Conservation (phyloP, 2,113 vertebrate species). For the Anguilla japonica region DNA sequence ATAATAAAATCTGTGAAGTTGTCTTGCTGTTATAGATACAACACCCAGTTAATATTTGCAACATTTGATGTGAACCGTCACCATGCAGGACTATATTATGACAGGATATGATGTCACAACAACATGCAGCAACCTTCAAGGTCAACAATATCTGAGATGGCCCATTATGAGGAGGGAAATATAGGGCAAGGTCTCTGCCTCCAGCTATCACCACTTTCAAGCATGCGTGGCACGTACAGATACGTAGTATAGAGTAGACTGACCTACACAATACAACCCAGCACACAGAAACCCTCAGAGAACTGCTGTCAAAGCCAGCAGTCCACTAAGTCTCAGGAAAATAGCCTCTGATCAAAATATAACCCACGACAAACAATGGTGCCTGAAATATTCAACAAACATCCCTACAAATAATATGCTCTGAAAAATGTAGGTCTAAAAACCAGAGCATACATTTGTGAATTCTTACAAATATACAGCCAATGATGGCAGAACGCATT, state of each 20-base stretch:
- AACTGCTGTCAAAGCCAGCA: background rate
- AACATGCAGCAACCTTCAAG: conserved; percentile 28
- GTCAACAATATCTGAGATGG: conserved; percentile 30
- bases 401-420: background rate
- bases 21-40: background rate
- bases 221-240: conserved; percentile 5
- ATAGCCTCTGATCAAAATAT: background rate
- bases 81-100: background rate
- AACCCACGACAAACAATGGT: background rate
- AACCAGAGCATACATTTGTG: background rate
- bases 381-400: background rate
- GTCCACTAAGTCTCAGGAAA: background rate
- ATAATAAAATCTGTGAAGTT: background rate
- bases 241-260: conserved; percentile 12
- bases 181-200: conserved; percentile 31
- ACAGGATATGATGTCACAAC: conserved; percentile 12
- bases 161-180: conserved; percentile 7
- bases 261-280: conserved; percentile 15
- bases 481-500: background rate
- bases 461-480: background rate
- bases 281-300: background rate
- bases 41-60: conserved; percentile 3
- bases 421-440: background rate
- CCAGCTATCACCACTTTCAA: conserved; percentile 6
- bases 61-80: background rate